Evolutionary conservation across 2,113 vertebrate genomes (phyloP).

Genomic region (Melanocharis versteri): DNA sequence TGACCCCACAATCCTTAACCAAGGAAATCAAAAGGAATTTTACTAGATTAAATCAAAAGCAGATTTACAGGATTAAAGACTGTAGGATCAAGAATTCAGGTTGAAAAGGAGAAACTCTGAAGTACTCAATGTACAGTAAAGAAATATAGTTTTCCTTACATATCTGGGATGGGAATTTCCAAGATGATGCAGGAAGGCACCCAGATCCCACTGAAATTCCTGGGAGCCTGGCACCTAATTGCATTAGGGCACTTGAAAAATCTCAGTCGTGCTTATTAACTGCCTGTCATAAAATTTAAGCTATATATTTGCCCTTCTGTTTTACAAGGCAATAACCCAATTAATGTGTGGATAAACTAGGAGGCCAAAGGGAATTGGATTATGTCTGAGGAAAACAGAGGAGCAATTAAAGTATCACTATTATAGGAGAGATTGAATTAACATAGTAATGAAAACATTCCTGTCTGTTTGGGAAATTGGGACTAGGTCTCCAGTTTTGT

Average conservation of each 20-base stretch:
- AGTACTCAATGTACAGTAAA: background rate
- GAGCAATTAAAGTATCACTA: conserved; percentile 64
- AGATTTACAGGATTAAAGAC: conserved; percentile 36
- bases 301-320: conserved; percentile 59
- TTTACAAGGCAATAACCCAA: conserved; percentile 66
- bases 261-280: conserved; percentile 43
- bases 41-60: conserved; percentile 35
- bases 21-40: conserved; percentile 38
- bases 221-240: background rate
- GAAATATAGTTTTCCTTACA: background rate
- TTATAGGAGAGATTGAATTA: conserved; percentile 62
- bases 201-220: conserved; percentile 3
- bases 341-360: conserved; percentile 65
- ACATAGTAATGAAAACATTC: conserved; percentile 57
- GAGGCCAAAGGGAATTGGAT: conserved; percentile 69
- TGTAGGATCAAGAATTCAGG: background rate
- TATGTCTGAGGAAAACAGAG: conserved; percentile 60
- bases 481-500: background rate
- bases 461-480: background rate
- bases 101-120: conserved; percentile 11
- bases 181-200: background rate
- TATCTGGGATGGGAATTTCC: background rate
- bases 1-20: background rate
- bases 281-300: conserved; percentile 56
- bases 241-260: background rate